Conservation (phyloP, 1,140 invertebrate genomes). For the Reticulitermes speratus region DNA sequence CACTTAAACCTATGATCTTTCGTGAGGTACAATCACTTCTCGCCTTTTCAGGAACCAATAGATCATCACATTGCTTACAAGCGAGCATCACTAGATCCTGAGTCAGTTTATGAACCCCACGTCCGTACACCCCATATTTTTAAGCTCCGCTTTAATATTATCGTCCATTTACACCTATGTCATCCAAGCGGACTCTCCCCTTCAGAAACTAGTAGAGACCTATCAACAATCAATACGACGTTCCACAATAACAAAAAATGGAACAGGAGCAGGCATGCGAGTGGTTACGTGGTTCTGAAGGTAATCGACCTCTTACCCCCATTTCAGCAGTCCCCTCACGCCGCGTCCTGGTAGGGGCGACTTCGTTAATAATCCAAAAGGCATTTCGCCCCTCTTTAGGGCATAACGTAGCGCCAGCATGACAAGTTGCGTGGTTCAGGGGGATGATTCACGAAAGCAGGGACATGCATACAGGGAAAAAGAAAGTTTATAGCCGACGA, state of each 20-base stretch:
- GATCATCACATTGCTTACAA: too few species aligned
- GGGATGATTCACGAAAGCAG: neutral
- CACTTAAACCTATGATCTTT: too few species aligned
- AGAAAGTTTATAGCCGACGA: neutral
- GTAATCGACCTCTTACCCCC: neutral
- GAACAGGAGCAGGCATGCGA: neutral
- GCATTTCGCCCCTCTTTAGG: neutral
- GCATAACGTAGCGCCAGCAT: neutral
- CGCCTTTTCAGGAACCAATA: too few species aligned
- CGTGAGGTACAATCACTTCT: too few species aligned
- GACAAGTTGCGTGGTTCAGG: slow-evolving; percentile 3
- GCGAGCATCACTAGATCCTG: too few species aligned
- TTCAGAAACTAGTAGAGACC: too few species aligned
- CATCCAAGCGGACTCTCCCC: too few species aligned
- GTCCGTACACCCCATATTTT: too few species aligned
- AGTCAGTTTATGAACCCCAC: too few species aligned
- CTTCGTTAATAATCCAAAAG: neutral
- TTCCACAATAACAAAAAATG: neutral
- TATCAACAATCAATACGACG: neutral
- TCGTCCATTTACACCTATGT: too few species aligned
- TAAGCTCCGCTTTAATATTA: too few species aligned
- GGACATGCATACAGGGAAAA: neutral
- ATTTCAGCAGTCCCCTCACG: neutral
- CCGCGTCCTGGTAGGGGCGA: neutral
- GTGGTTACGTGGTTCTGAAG: neutral